Base-by-base conservation (phyloP, 2,113 vertebrate species). In the Rhabdomys dilectus region DNA sequence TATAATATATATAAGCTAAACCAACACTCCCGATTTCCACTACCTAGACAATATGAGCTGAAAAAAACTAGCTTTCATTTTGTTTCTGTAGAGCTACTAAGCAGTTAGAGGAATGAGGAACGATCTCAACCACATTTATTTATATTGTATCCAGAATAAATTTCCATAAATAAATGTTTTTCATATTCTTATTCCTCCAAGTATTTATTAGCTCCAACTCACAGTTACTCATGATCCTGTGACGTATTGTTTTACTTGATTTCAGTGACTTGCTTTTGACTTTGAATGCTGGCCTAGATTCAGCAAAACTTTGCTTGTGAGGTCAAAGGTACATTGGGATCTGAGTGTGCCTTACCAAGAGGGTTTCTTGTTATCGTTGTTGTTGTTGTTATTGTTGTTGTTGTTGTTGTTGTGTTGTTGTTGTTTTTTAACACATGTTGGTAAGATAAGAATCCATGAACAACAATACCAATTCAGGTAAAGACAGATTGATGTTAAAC, bases 11-110 rank as follows among this genome's bases (percentile, higher is more conserved):
- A 51, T 9, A 51, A 88, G 8, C 17, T 53, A 22, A 72, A 81
- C n/a, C 7, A 80, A 80, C 29, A 75, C 72, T 64, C 21, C 16
- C 17, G 84, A 0, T 70, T 84, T 91, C 58, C 66, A 76, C 19
- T 34, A 75, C n/a, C 8, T 87, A 64, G 72, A 5, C 53, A 93
- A 95, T 93, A 81, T 58, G 91, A 80, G 84, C 34, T 34, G 68
- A 86, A 81, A 48, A 75, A 70, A 84, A 17, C 6, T 84, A 56
- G 1, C 5, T 70, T 92, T 85, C 70, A 84, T 58, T 92, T 94
- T 92, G 36, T 53, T 76, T 75, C 1, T 88, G 48, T 91, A 62
- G 0, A 85, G 36, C 7, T 51, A 75, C 8, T 36, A 70, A 58
- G 26, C 34, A 95, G 39, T 75, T 93, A 26, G 13, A 56, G 22